phyloP scores from a whole-genome alignment of 2,888 invertebrate species.

The Parapristionchus giblindavisi region DNA sequence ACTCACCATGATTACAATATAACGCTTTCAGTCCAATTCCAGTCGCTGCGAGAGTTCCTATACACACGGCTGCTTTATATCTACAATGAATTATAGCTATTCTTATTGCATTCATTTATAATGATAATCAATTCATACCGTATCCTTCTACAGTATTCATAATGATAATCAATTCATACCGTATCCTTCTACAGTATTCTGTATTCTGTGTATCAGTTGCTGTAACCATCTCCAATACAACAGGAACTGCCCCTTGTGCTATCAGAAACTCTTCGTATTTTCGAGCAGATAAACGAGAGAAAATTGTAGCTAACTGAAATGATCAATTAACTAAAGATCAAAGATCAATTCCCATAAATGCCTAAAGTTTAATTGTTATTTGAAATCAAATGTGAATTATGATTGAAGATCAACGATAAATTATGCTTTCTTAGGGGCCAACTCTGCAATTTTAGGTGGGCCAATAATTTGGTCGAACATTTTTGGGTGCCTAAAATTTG shows the following conservation, averaged over 20 bases:
- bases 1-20: constrained; percentile 57
- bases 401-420: too few species aligned
- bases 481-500: too few species aligned
- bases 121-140: constrained; percentile 51
- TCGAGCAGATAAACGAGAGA: constrained; percentile 61
- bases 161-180: constrained; percentile 51
- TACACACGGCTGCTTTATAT: constrained; percentile 64
- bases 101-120: not conserved
- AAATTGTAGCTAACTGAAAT: constrained; percentile 56
- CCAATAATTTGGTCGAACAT: too few species aligned
- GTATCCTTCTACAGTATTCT: constrained; percentile 61
- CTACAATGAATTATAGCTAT: not conserved
- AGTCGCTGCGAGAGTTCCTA: constrained; percentile 60
- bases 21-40: constrained; percentile 62
- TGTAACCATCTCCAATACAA: constrained; percentile 61
- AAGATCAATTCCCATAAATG: constrained; percentile 5
- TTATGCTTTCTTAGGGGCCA: too few species aligned
- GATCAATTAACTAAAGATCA: not conserved
- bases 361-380: not conserved
- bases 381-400: too few species aligned
- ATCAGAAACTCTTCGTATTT: constrained; percentile 60
- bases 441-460: too few species aligned
- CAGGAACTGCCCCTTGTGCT: constrained; percentile 59
- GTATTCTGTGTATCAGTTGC: constrained; percentile 50
- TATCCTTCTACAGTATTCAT: constrained; percentile 56